Conservation (phyloP, 1,140 invertebrate genomes). For the Solen grandis region DNA sequence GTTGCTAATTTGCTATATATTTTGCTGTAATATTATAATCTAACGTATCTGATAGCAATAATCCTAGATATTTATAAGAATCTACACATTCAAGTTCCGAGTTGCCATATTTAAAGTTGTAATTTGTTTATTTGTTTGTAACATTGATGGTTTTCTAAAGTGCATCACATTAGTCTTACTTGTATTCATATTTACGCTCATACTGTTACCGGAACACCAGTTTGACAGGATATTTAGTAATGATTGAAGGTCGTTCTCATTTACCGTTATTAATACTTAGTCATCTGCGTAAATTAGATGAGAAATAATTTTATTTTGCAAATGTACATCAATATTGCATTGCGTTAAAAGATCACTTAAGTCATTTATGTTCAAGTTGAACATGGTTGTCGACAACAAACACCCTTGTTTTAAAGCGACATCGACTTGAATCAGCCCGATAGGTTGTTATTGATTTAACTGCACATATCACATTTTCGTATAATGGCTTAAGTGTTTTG, state of each 20-base stretch:
- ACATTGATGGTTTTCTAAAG: too few species aligned
- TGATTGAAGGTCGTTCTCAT: constrained; percentile 32
- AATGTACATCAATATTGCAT: constrained; percentile 25
- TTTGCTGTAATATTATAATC: constrained; percentile 17
- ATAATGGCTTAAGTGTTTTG: not conserved
- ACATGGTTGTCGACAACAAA: not conserved
- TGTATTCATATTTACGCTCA: constrained; percentile 21
- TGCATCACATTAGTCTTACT: constrained; percentile 41
- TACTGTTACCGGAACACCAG: constrained; percentile 17
- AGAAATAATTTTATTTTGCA: constrained; percentile 10
- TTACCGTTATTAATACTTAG: constrained; percentile 39
- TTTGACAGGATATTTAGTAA: constrained; percentile 20
- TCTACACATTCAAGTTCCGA: not conserved
- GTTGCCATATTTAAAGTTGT: not conserved
- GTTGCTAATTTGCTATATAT: constrained; percentile 3
- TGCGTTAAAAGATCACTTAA: too few species aligned
- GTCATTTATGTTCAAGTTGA: not conserved
- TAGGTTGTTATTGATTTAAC: not conserved
- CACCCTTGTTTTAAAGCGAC: constrained; percentile 11
- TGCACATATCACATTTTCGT: not conserved
- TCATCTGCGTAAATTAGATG: constrained; percentile 49
- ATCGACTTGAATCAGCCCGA: not conserved
- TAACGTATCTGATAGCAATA: not conserved
- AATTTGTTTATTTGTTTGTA: not conserved
- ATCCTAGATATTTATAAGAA: not conserved